Base-by-base conservation (phyloP, 2,113 vertebrate species). In the Corynorhinus townsendii region DNA sequence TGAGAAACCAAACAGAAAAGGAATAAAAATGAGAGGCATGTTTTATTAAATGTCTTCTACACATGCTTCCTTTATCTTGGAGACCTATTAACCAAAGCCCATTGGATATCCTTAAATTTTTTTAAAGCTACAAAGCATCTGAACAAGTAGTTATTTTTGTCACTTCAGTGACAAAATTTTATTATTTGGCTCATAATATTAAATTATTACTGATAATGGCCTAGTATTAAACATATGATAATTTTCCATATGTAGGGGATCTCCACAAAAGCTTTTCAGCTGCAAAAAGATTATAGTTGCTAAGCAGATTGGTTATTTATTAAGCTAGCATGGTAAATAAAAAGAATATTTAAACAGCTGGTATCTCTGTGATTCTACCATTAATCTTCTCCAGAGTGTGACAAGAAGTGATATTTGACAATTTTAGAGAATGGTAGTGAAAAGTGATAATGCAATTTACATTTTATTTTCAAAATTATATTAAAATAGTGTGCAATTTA, bases 271-370 rank as follows among this genome's bases (percentile, higher is more conserved):
- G 33, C 72, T 87, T 95, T 83, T 33, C 71, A 93, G 82, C 87
- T 85, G 80, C 91, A 68, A 73, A 88, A 86, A 95, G 89, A 9
- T 75, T 94, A 73, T 59, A 91, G 86, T 96, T 95, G 95, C 91
- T 94, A 96, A 94, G 68, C 56, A 95, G 91, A 9, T 56, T 89
- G 85, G 91, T 83, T 87, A 95, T 96, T 95, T 97, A 97, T 62
- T 97, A 85, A 81, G 47, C 80, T 75, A 91, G 69, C 87, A 84
- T 38, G 87, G 69, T 96, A 96, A 97, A 97, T 96, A 96, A 77
- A 76, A 84, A 80, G 81, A 96, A 15, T 97, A 47, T 97, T 98
- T 97, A 96, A 97, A 97, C 92, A 97, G 96, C 88, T 97, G 95
- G 62, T 93, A 59, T 92, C 54, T 87, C 73, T 87, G 59, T 82